phyloP scores from a whole-genome alignment of 2,113 vertebrate species.

The Menidia beryllina region DNA sequence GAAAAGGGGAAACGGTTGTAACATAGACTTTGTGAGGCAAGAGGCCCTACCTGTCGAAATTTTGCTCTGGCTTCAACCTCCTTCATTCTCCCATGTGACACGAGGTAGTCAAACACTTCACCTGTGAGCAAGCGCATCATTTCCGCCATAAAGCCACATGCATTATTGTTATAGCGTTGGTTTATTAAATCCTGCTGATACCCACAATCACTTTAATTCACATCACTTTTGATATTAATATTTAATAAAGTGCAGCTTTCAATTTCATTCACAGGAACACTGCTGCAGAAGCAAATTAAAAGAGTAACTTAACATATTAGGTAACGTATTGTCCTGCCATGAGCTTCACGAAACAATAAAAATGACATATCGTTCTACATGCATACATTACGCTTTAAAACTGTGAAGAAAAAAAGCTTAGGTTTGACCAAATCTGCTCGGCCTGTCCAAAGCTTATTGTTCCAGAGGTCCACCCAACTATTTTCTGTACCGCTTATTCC shows the following conservation, averaged over 20 bases:
- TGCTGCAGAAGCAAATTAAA: neutral
- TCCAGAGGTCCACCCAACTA: too few relatives aligned
- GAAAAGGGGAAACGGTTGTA: neutral
- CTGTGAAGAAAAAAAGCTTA: neutral
- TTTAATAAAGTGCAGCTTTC: slow-evolving; percentile 6
- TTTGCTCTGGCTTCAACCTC: slow-evolving; percentile 93
- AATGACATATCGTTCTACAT: neutral
- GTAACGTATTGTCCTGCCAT: neutral
- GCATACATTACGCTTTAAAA: neutral
- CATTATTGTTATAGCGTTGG: neutral
- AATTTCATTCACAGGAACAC: neutral
- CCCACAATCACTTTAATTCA: slow-evolving; percentile 8
- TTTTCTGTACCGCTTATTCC: too few relatives aligned
- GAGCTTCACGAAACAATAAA: neutral
- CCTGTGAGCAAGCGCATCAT: slow-evolving; percentile 55
- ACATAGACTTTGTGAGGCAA: neutral
- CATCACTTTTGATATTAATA: slow-evolving; percentile 16
- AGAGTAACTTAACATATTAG: slow-evolving; percentile 18
- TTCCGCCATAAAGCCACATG: slow-evolving; percentile 2
- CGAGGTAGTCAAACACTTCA: slow-evolving; percentile 94
- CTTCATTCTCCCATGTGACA: slow-evolving; percentile 95
- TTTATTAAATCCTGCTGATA: neutral
- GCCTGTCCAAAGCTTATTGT: too few relatives aligned
- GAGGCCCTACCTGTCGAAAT: slow-evolving; percentile 80
- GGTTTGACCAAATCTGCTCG: neutral